Percentiles rank a stretch among this genome's conserved stretches.
phyloP scores from a whole-genome alignment of 2,113 vertebrate genomes.

The Grantiella picta region DNA sequence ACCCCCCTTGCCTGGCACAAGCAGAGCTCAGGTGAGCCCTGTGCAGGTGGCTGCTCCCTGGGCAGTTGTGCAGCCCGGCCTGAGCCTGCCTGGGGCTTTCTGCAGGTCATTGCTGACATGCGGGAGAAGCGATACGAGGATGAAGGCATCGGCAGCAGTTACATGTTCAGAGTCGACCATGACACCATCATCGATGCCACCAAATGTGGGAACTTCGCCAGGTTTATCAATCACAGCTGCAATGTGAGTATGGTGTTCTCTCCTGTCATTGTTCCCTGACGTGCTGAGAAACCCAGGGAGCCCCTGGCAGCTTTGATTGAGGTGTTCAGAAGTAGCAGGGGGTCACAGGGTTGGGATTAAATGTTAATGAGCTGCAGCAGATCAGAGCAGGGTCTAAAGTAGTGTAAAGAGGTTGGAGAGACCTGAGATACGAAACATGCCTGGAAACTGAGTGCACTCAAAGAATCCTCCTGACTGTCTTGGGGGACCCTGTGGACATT shows the following conservation, averaged over 20 bases:
- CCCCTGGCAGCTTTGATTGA: not conserved
- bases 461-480: not conserved
- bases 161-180: slow-evolving; percentile 99
- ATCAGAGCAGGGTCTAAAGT: not conserved
- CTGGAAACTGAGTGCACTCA: not conserved
- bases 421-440: not conserved
- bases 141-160: slow-evolving; percentile 97
- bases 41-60: not conserved
- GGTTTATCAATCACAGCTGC: slow-evolving; percentile 99
- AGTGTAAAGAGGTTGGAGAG: not conserved
- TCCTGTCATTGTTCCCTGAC: accelerated
- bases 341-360: not conserved
- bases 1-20: not conserved
- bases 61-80: not conserved
- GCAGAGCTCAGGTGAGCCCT: not conserved
- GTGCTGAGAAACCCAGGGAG: accelerated
- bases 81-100: not conserved
- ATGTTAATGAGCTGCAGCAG: not conserved
- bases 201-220: slow-evolving; percentile 96
- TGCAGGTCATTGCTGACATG: slow-evolving; percentile 97
- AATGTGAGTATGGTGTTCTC: slow-evolving; percentile 79
- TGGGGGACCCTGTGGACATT: not conserved
- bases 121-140: slow-evolving; percentile 96
- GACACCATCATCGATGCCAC: slow-evolving; percentile 99
- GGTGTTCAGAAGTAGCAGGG: not conserved